phyloP scores from a whole-genome alignment of 92 coral and sea anemone species.

The Galaxea fascicularis region DNA sequence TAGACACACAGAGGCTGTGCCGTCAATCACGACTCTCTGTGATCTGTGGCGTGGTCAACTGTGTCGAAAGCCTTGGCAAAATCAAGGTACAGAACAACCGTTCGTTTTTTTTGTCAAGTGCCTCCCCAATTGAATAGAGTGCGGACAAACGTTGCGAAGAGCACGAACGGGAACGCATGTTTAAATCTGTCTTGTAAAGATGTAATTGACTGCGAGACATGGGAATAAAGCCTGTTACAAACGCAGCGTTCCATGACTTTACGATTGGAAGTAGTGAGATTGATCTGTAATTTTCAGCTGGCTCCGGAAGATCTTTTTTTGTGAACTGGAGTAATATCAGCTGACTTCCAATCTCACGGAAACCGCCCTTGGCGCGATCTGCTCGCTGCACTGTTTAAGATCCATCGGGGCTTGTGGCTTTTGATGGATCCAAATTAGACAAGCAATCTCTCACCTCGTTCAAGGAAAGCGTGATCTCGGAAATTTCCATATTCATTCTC shows the following conservation, averaged over 20 bases:
- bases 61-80: constrained; percentile 45
- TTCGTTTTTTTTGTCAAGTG: constrained; percentile 58
- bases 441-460: constrained; percentile 52
- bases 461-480: constrained; percentile 38
- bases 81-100: constrained; percentile 50
- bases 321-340: constrained; percentile 48
- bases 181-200: constrained; percentile 36
- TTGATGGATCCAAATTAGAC: constrained; percentile 52
- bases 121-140: constrained; percentile 35
- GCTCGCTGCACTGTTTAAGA: constrained; percentile 45
- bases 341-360: constrained; percentile 39
- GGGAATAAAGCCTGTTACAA: constrained; percentile 25
- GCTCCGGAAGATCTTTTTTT: constrained; percentile 41
- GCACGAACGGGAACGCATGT: constrained; percentile 50
- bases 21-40: constrained; percentile 50
- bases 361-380: constrained; percentile 51
- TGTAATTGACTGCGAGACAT: constrained; percentile 23
- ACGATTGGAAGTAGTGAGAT: constrained; percentile 35
- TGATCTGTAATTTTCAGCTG: constrained; percentile 58
- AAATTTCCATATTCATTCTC: constrained; percentile 21
- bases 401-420: constrained; percentile 58
- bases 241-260: constrained; percentile 55
- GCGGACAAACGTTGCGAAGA: constrained; percentile 48
- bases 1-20: constrained; percentile 48
- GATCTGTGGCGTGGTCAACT: constrained; percentile 43